Evolutionary conservation across 30 jellyfish, hydroid and myxozoan genomes (phyloP).

Genomic region (Nemopilema nomurai): DNA sequence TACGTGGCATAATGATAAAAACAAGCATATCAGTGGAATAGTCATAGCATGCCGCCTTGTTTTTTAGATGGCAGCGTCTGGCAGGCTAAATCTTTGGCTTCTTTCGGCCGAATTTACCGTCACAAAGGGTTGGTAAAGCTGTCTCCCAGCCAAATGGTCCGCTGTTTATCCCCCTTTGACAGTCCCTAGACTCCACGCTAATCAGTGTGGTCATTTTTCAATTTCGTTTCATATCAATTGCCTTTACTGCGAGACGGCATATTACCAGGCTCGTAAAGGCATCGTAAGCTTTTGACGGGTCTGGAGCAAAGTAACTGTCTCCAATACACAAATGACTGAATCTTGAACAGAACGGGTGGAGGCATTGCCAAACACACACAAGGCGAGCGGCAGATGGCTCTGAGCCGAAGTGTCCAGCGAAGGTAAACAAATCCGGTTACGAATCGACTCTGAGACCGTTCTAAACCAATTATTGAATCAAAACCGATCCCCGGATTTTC

Average conservation of each 20-base stretch:
- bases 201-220: neutral
- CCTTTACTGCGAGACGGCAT: neutral
- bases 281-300: neutral
- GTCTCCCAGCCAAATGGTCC: neutral
- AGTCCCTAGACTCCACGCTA: neutral
- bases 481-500: slow-evolving; percentile 82
- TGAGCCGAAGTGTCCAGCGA: slow-evolving; percentile 32
- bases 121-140: neutral
- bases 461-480: slow-evolving; percentile 73
- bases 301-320: neutral
- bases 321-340: neutral
- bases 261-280: neutral
- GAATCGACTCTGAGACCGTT: slow-evolving; percentile 65
- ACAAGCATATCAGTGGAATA: no score
- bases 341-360: neutral
- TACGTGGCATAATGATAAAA: no score
- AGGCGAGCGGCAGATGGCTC: slow-evolving; percentile 11
- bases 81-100: neutral
- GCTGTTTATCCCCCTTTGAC: neutral
- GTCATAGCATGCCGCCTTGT: no score
- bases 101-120: neutral
- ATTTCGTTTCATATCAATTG: no score
- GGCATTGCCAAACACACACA: neutral
- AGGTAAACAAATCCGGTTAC: slow-evolving; percentile 68
- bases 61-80: no score